Evolutionary conservation across 2,113 vertebrate genomes (phyloP).

Genomic region (Onychostruthus taczanowskii): DNA sequence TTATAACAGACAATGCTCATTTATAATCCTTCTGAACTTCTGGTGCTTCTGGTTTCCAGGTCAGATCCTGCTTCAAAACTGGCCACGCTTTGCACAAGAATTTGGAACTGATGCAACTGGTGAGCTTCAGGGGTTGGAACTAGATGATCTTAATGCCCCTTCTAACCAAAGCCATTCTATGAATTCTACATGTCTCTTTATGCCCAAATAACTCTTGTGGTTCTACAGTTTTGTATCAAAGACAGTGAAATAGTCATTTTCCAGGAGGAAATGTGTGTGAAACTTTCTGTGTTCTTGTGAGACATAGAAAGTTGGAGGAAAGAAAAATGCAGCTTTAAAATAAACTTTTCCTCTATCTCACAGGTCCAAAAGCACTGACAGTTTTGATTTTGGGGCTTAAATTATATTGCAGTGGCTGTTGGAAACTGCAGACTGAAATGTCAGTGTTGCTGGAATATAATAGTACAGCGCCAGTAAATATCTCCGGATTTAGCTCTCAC

Average conservation of each 20-base stretch:
- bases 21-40: neutral
- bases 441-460: conserved; percentile 16
- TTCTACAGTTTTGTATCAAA: neutral
- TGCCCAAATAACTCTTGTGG: neutral
- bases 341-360: neutral
- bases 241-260: neutral
- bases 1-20: neutral
- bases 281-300: neutral
- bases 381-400: conserved; percentile 47
- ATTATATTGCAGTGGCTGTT: neutral
- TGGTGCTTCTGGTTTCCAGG: neutral
- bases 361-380: neutral
- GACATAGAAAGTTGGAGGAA: neutral
- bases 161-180: neutral
- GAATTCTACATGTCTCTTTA: neutral
- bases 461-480: neutral
- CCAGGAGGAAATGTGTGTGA: neutral
- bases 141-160: neutral
- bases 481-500: neutral
- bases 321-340: conserved; percentile 2
- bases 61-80: neutral
- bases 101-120: neutral
- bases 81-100: neutral
- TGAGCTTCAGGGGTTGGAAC: neutral
- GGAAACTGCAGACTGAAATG: conserved; percentile 26